These are phyloP conservation scores for Timema cristinae DNA, from an alignment of 2,888 invertebrate species.

Conservation along the genomic window DNA sequence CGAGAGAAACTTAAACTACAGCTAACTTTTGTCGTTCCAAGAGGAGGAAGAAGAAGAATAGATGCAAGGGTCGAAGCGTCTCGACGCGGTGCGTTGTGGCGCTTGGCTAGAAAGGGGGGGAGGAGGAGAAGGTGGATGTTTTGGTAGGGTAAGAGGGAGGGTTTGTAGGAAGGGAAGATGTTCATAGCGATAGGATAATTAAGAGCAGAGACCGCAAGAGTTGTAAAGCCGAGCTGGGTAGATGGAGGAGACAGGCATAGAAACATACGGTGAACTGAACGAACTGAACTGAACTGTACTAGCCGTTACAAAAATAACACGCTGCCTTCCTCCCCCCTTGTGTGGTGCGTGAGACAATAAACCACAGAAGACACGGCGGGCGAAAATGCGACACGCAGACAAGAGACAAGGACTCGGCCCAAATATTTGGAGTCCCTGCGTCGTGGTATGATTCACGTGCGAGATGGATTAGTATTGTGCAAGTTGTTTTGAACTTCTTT, in stretches of 20 bases:
- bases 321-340: neutral
- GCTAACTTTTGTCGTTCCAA: conserved; percentile 23
- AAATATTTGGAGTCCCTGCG: no score
- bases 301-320: conserved; percentile 17
- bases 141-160: neutral
- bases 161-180: conserved; percentile 23
- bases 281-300: conserved; percentile 8
- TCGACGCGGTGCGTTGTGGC: conserved; percentile 13
- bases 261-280: neutral
- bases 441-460: no score
- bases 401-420: no score
- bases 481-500: no score
- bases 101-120: conserved; percentile 12
- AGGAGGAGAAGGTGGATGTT: conserved; percentile 19
- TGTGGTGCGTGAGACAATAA: neutral
- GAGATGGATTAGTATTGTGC: no score
- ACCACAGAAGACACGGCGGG: neutral
- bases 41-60: conserved; percentile 12
- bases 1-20: conserved; percentile 23
- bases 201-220: conserved; percentile 26
- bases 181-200: conserved; percentile 30
- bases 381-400: no score
- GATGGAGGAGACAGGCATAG: neutral
- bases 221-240: neutral
- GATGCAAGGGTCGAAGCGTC: conserved; percentile 22